Evolutionary conservation across 2,888 invertebrate species (phyloP).

Genomic region (Polydrusus cervinus): DNA sequence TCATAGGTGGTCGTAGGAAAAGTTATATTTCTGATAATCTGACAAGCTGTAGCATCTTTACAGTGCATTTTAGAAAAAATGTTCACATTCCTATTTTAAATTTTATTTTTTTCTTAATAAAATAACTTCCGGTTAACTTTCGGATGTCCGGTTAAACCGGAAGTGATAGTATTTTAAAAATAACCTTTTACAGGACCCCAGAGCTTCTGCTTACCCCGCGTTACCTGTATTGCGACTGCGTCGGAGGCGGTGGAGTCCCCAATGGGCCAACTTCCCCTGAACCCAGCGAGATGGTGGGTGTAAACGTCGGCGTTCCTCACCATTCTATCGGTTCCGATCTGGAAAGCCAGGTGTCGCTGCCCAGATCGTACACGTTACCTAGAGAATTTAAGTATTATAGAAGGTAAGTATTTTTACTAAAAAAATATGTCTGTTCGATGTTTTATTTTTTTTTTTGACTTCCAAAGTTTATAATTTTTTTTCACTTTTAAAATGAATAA

Average conservation of each 20-base stretch:
- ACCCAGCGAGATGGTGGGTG: slow-evolving; percentile 64
- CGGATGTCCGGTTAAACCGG: too few species aligned
- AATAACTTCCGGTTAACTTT: too few species aligned
- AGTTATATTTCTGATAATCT: too few species aligned
- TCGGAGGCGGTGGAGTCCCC: slow-evolving; percentile 56
- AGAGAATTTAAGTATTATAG: slow-evolving; percentile 89
- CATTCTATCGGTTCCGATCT: slow-evolving; percentile 77
- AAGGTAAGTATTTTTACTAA: slow-evolving; percentile 25
- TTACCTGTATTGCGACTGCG: slow-evolving; percentile 76
- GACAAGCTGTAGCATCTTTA: too few species aligned
- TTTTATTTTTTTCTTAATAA: too few species aligned
- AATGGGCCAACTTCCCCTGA: slow-evolving; percentile 55
- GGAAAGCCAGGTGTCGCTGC: slow-evolving; percentile 86
- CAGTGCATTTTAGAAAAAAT: too few species aligned
- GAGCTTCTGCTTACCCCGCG: slow-evolving; percentile 87
- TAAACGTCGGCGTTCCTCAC: slow-evolving; percentile 47
- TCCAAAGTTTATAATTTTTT: too few species aligned
- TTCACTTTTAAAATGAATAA: too few species aligned
- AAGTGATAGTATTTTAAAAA: background rate
- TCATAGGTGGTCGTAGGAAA: too few species aligned
- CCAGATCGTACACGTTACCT: slow-evolving; percentile 88
- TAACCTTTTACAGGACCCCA: slow-evolving; percentile 73
- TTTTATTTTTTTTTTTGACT: too few species aligned
- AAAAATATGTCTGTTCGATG: too few species aligned
- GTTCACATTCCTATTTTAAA: too few species aligned